Evolutionary conservation across 2,888 invertebrate genomes (phyloP).

Genomic region (Tetropium fuscum): DNA sequence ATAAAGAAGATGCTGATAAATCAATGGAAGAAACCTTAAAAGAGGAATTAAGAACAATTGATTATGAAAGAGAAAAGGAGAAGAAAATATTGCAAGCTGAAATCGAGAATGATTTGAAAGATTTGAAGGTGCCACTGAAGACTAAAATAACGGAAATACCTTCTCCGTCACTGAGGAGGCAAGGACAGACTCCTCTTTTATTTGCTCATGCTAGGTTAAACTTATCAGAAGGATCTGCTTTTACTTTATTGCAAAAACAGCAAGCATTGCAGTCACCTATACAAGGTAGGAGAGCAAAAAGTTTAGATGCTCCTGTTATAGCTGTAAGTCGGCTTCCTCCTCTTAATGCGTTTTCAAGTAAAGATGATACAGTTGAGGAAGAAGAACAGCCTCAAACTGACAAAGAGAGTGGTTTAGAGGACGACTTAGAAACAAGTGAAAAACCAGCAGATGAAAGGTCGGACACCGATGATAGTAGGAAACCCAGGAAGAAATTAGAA

Average conservation of each 20-base stretch:
- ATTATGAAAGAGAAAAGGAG: constrained; percentile 58
- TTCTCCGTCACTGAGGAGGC: constrained; percentile 77
- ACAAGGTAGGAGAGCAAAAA: constrained; percentile 82
- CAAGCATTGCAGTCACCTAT: constrained; percentile 82
- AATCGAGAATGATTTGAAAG: constrained; percentile 62
- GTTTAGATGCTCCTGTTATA: constrained; percentile 86
- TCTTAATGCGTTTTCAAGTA: constrained; percentile 88
- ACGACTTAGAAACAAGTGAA: constrained; percentile 45
- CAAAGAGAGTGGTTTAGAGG: constrained; percentile 47
- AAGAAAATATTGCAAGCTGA: constrained; percentile 60
- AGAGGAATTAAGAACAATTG: constrained; percentile 52
- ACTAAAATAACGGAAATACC: constrained; percentile 76
- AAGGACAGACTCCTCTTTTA: constrained; percentile 81
- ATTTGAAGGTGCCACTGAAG: constrained; percentile 63
- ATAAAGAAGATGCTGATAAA: constrained; percentile 58
- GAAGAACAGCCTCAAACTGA: constrained; percentile 71
- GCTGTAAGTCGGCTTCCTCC: constrained; percentile 83
- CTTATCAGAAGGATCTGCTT: constrained; percentile 86
- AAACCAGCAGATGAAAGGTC: constrained; percentile 49
- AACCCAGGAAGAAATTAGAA: constrained; percentile 25
- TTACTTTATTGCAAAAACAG: constrained; percentile 80
- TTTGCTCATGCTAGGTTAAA: constrained; percentile 86
- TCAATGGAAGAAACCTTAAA: constrained; percentile 60
- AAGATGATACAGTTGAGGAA: constrained; percentile 88
- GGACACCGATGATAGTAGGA: constrained; percentile 41